Conservation (phyloP, 2,113 vertebrate species). For the Varanus komodoensis region DNA sequence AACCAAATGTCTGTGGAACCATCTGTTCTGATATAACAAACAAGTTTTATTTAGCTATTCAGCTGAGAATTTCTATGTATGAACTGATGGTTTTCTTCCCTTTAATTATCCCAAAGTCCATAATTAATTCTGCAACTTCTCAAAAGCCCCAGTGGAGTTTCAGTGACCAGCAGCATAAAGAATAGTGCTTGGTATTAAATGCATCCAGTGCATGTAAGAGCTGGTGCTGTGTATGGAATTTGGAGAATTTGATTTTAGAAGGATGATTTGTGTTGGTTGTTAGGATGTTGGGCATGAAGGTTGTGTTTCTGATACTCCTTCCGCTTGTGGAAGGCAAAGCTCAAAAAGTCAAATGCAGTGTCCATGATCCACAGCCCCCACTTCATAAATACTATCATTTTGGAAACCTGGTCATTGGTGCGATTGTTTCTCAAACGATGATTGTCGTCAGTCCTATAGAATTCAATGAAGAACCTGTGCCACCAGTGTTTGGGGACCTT, state of each 20-base stretch:
- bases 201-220: too few relatives aligned
- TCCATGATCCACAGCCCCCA: neutral
- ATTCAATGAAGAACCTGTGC: neutral
- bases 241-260: neutral
- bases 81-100: too few relatives aligned
- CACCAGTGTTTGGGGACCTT: neutral
- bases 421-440: neutral
- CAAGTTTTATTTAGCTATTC: too few relatives aligned
- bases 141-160: too few relatives aligned
- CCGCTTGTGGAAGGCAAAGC: neutral
- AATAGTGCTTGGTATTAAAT: too few relatives aligned
- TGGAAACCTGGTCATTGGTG: neutral
- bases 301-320: neutral
- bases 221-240: neutral
- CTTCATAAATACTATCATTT: neutral
- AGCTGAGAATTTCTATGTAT: too few relatives aligned
- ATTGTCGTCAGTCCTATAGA: neutral
- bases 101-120: too few relatives aligned
- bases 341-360: neutral
- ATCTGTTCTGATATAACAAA: too few relatives aligned
- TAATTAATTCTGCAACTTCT: too few relatives aligned
- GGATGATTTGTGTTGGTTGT: neutral
- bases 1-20: too few relatives aligned
- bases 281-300: neutral
- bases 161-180: too few relatives aligned